These are phyloP conservation scores for Troilus luridus DNA, from an alignment of 2,888 invertebrate species.

Conservation along the genomic window DNA sequence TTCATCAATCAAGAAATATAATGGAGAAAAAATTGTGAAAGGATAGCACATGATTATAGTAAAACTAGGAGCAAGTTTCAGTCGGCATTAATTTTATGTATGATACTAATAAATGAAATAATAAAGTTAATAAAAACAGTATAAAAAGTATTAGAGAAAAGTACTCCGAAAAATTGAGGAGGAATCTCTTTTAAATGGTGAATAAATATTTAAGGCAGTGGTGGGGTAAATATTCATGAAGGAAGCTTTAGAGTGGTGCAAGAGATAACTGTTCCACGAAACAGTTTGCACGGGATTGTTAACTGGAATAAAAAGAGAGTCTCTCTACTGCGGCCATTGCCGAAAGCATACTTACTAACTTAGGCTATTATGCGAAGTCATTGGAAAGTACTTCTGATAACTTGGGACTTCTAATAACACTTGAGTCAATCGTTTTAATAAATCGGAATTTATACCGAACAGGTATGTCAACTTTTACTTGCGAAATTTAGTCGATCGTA, in stretches of 20 bases:
- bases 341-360: background rate
- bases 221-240: conserved; percentile 21
- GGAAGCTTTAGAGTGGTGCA: background rate
- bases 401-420: background rate
- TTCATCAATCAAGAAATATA: too few relatives aligned
- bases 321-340: background rate
- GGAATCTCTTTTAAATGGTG: conserved; percentile 16
- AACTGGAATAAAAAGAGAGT: background rate
- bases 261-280: conserved; percentile 5
- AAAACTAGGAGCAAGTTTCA: too few relatives aligned
- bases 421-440: background rate
- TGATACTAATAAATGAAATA: too few relatives aligned
- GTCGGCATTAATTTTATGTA: too few relatives aligned
- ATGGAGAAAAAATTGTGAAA: too few relatives aligned
- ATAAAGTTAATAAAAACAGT: background rate
- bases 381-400: background rate
- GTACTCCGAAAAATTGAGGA: background rate
- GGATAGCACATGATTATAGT: too few relatives aligned
- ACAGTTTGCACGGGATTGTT: background rate
- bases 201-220: conserved; percentile 25
- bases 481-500: background rate
- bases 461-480: background rate
- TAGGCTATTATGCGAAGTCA: background rate
- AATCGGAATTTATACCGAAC: background rate
- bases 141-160: background rate